A percentile compares a stretch with the other conserved stretches of the same genome.
These are phyloP conservation scores for Drosophila pallidifrons DNA, from an alignment of 1,140 invertebrate species.

Conservation along the genomic window DNA sequence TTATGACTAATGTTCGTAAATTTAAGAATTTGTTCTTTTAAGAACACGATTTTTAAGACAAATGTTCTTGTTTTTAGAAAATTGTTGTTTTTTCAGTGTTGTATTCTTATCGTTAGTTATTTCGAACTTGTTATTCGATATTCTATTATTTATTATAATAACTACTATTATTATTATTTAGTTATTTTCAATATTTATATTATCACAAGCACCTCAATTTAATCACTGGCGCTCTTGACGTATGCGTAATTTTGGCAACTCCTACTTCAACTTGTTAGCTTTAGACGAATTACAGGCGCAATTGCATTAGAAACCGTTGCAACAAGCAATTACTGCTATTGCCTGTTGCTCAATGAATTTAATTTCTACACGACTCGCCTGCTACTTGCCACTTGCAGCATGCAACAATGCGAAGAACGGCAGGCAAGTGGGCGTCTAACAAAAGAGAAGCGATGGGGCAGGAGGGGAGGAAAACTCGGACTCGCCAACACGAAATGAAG, in stretches of 20 bases:
- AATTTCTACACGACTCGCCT: conserved; percentile 28
- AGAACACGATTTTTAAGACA: too few species aligned
- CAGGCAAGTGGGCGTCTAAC: not conserved
- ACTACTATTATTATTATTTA: not conserved
- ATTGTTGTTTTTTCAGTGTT: too few species aligned
- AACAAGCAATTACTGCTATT: conserved; percentile 7
- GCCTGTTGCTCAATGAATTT: conserved; percentile 13
- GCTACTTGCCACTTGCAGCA: conserved; percentile 2
- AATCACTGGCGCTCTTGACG: not conserved
- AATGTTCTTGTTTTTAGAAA: too few species aligned
- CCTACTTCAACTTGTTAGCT: not conserved
- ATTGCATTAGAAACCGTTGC: conserved; percentile 11
- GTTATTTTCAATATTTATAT: not conserved
- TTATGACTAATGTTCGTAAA: too few species aligned
- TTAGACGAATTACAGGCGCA: not conserved
- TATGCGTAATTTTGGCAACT: not conserved
- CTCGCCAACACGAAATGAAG: conserved; percentile 11
- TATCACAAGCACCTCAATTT: not conserved
- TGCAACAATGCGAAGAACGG: conserved; percentile 11
- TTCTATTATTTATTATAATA: too few species aligned
- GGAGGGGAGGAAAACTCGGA: not conserved
- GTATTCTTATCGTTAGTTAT: too few species aligned
- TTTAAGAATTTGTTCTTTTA: too few species aligned
- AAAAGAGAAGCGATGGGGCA: too few species aligned
- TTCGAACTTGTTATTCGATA: too few species aligned